Evolutionary conservation across 1,140 invertebrate genomes (phyloP), one percentile per base, ranked within the genome.

Genomic region (Leptinotarsa texana): DNA sequence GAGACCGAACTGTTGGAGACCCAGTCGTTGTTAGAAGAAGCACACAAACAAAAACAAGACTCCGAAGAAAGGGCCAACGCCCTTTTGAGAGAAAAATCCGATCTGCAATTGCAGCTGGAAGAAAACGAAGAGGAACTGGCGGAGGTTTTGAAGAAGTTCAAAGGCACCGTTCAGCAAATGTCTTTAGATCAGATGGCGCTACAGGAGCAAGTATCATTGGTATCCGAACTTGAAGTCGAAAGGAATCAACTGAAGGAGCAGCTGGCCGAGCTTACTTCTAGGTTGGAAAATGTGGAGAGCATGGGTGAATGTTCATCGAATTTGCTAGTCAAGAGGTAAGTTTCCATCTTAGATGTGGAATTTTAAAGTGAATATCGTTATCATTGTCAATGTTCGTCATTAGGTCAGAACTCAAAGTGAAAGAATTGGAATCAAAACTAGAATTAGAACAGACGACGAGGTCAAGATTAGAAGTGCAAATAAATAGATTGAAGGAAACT

Each of bases 121-220:
- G 96, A 97, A 82, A 95, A 95, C 68, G 96, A 98, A 84, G 95
- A 97, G 82, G 95, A 97, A 85, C 87, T 96, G 47, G 91, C 93
- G 1, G 95, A 97, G 85, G 92, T 93, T 77, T 77, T 98, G 88
- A 96, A 96, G 86, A 98, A 98, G 84, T 98, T 97, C 87, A 94
- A 96, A 75, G 89, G 93, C 4, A 89, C 93, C 17, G 95, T 98
- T 1, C 92, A 93, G 80, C 94, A 97, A 81, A 88, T 97, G 63
- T 94, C 94, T 24, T 88, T 92, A 2, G 95, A 97, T 82, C 95
- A 97, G 81, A 89, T 89, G 71, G 92, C 91, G 74, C 86, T 96
- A 17, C 91, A 93, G 63, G 95, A 97, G 81, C 92, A 95, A 63
- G 91, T 92, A 49, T 91, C 91, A 11, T 91, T 94, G 76, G 93